Evolutionary conservation across 2,113 vertebrate genomes (phyloP).

Genomic region (Tychaedon coryphoeus): DNA sequence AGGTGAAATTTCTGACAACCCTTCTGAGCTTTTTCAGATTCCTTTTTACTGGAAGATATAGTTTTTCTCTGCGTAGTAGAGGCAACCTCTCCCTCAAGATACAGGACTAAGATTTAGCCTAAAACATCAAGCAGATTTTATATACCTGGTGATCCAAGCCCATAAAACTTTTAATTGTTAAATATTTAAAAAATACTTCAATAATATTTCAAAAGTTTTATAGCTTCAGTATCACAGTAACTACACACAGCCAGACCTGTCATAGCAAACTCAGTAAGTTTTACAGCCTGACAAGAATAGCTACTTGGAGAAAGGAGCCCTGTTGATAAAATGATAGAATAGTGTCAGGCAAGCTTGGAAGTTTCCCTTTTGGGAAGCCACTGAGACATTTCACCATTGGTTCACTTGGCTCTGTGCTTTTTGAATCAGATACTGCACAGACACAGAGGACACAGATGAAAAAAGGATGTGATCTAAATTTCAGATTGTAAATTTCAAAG

Average conservation of each 20-base stretch:
- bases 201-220: not conserved
- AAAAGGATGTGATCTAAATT: not conserved
- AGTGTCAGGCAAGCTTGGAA: not conserved
- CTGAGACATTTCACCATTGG: not conserved
- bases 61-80: not conserved
- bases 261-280: not conserved
- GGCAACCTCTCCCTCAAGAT: not conserved
- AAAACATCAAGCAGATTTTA: not conserved
- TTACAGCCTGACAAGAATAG: not conserved
- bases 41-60: not conserved
- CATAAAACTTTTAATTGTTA: not conserved
- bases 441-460: fast-evolving
- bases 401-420: not conserved
- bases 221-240: not conserved
- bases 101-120: not conserved
- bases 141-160: not conserved
- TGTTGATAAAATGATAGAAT: not conserved
- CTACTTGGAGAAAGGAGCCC: not conserved
- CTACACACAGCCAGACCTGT: not conserved
- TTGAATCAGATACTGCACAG: not conserved
- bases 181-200: not conserved
- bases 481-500: not conserved
- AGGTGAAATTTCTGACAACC: constrained; percentile 45
- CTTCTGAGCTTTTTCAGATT: not conserved
- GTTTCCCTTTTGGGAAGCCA: not conserved